Conservation (phyloP, 2,797 vertebrate species). For the Notoglanidium macrostoma region DNA sequence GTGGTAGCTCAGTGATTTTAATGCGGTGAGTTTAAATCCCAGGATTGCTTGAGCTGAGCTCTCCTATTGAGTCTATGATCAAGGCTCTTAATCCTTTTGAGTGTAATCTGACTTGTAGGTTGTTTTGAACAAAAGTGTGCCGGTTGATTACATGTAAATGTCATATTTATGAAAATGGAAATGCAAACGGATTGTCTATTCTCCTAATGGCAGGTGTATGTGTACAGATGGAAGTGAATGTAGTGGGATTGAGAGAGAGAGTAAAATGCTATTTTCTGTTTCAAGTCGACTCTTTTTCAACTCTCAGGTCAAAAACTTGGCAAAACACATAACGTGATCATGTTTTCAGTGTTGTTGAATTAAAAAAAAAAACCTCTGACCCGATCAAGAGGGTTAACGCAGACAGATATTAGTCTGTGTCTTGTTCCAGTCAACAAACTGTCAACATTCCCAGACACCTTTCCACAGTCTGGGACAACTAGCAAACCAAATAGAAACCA, state of each 20-base stretch:
- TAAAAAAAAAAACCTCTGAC: background rate
- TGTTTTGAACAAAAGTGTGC: slow-evolving; percentile 4
- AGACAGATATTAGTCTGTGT: slow-evolving; percentile 20
- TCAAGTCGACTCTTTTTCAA: background rate
- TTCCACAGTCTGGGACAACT: slow-evolving; percentile 39
- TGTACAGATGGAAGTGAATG: background rate
- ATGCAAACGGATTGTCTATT: background rate
- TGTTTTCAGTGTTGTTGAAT: background rate
- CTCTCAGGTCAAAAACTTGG: background rate
- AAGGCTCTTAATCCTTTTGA: background rate
- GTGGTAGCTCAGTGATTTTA: too few relatives aligned
- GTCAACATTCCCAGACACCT: slow-evolving; percentile 46
- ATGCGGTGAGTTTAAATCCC: background rate
- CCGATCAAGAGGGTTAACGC: slow-evolving; percentile 13
- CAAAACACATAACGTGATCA: background rate
- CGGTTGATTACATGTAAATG: slow-evolving; percentile 15
- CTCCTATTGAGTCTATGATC: background rate
- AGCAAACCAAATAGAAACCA: slow-evolving; percentile 39
- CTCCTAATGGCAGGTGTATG: background rate
- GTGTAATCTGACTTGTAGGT: slow-evolving; percentile 1
- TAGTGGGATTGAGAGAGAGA: background rate
- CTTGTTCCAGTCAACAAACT: slow-evolving; percentile 27
- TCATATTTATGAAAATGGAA: background rate
- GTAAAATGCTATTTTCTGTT: background rate
- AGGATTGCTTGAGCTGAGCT: background rate